Percentiles rank a stretch among this genome's conserved stretches.
These are phyloP conservation scores for Anguilla megastoma DNA, from an alignment of 2,797 vertebrate species.

Conservation along the genomic window DNA sequence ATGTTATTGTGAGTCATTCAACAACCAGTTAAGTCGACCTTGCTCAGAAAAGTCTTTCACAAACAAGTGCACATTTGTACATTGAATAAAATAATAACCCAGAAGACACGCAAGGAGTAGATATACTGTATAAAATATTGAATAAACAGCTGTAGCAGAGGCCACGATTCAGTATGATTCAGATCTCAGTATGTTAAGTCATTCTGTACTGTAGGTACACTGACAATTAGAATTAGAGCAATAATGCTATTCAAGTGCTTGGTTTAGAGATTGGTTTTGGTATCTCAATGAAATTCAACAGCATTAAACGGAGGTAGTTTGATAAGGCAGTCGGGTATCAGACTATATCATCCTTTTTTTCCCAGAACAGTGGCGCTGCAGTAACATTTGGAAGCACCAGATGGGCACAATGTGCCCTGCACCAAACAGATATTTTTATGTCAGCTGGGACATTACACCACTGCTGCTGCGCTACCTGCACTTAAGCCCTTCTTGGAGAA, in stretches of 20 bases:
- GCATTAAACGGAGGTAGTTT: not conserved
- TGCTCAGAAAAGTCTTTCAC: not conserved
- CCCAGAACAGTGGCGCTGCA: not conserved
- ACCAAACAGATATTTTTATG: not conserved
- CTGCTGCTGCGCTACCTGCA: not conserved
- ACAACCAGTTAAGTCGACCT: not conserved
- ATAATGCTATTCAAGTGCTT: not conserved
- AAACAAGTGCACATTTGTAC: not conserved
- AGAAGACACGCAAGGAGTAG: not conserved
- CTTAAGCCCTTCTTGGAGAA: not conserved
- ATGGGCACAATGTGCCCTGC: not conserved
- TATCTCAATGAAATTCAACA: not conserved
- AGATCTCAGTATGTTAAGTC: not conserved
- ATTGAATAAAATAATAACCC: not conserved
- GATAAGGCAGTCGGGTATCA: not conserved
- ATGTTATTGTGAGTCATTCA: not conserved
- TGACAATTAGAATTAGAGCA: not conserved
- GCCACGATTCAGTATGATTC: not conserved
- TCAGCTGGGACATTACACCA: not conserved
- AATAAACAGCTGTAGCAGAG: not conserved
- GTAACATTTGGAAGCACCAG: not conserved
- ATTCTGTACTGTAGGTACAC: not conserved
- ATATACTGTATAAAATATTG: not conserved
- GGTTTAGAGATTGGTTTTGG: not conserved
- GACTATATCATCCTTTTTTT: not conserved